phyloP scores from a whole-genome alignment of 2,797 vertebrate species.

The Phrynocephalus forsythii region DNA sequence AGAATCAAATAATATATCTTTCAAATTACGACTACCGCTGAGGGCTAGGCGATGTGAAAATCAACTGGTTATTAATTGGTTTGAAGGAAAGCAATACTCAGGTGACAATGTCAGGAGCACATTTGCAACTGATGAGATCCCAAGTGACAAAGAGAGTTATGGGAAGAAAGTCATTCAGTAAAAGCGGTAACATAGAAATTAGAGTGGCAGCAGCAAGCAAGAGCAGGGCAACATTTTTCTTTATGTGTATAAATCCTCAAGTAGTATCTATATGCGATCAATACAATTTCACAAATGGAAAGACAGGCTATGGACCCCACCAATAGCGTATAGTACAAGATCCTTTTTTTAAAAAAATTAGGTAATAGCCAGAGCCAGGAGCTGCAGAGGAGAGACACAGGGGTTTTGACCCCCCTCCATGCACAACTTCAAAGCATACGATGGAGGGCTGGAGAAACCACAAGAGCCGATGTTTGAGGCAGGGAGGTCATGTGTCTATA shows the following conservation, averaged over 20 bases:
- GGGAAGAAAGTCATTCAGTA: background rate
- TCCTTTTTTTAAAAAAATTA: background rate
- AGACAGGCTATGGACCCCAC: background rate
- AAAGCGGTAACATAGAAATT: conserved; percentile 3
- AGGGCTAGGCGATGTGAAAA: background rate
- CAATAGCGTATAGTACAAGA: background rate
- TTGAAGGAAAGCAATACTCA: background rate
- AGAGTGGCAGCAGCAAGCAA: background rate
- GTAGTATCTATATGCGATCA: background rate
- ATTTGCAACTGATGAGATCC: background rate
- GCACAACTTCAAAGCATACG: background rate
- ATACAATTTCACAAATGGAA: background rate
- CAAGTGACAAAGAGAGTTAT: background rate
- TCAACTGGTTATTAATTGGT: background rate
- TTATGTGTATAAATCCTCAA: background rate
- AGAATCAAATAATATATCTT: background rate
- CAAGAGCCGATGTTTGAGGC: background rate
- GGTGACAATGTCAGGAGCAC: background rate
- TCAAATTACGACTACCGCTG: background rate
- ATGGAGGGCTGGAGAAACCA: background rate
- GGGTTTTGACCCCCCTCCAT: background rate
- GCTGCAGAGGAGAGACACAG: no score
- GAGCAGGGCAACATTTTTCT: background rate
- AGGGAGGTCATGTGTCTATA: background rate
- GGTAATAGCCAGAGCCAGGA: background rate